Evolutionary conservation across 2,113 vertebrate genomes (phyloP), one percentile per base, ranked within the genome.

Genomic region (Psephotus haematonotus): DNA sequence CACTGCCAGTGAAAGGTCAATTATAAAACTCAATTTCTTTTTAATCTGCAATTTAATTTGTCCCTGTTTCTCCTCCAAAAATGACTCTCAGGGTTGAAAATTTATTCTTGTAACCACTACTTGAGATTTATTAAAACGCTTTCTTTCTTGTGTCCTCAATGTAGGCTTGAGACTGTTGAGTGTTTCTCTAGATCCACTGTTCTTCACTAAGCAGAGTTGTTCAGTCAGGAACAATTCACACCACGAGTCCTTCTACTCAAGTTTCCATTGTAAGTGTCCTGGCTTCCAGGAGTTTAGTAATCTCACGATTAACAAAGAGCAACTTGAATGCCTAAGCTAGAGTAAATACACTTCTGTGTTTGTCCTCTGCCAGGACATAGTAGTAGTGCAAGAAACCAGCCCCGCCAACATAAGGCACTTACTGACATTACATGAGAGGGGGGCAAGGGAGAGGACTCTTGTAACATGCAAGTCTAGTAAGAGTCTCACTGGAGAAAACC

Each of bases 321-420:
- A 49, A 69, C 82, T 46, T 3, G 6, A 44, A 19, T 3, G 50
- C 44, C 47, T 23, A 37, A 39, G 63, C 47, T 23, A 43, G 47
- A 69, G 63, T 28, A n/a, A 18, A 47, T 10, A 23, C 33, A 3
- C 69, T 41, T 33, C 89, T 13, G 64, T 24, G 27, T 59, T 39
- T 82, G 50, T 44, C 43, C 90, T 57, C 18, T 1, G 4, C 16
- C 79, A 59, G 81, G 88, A 57, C 59, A 35, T 10, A 35, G 20
- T 23, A n/a, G 8, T 15, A 22, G 78, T 35, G 78, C 52, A 80
- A 79, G 92, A 23, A 81, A 19, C 3, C 64, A 87, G 93, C 88
- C 57, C 47, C 4, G 9, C 74, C 84, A 29, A 62, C 80, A 90
- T 76, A 95, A 97, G 96, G 96, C 97, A 97, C 97, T 97, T 93